Evolutionary conservation across 2,113 vertebrate genomes (phyloP).

Genomic region (Tricholaema leucomelas): DNA sequence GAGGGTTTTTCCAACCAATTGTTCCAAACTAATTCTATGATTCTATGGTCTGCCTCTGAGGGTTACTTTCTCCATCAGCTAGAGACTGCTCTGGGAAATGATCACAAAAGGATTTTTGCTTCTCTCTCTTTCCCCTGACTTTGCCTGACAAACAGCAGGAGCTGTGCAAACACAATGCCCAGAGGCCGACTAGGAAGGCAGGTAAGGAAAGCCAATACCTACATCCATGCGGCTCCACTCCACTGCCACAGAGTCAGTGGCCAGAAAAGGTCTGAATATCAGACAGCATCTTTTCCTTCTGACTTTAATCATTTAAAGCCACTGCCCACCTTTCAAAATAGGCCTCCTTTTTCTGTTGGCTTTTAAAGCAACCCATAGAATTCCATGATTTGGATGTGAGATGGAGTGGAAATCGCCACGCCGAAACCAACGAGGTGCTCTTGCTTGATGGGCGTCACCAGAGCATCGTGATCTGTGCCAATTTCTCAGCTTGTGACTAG

Average conservation of each 20-base stretch:
- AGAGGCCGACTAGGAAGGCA: neutral
- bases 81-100: neutral
- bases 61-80: neutral
- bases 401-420: slow-evolving; percentile 5
- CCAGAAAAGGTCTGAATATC: neutral
- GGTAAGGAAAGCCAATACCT: neutral
- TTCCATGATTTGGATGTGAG: neutral
- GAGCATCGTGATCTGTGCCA: slow-evolving; percentile 33
- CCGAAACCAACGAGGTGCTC: slow-evolving; percentile 1
- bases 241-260: neutral
- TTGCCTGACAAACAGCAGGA: neutral
- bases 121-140: neutral
- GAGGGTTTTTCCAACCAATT: no score
- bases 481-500: slow-evolving; percentile 61
- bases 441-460: slow-evolving; percentile 59
- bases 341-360: neutral
- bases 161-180: neutral
- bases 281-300: neutral
- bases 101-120: neutral
- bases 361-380: neutral
- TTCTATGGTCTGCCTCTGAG: neutral
- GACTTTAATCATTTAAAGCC: neutral
- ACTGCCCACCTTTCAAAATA: neutral
- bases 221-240: neutral
- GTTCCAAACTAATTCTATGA: no score